A percentile compares a stretch with the other conserved stretches of the same genome.
These are phyloP conservation scores for Piscicola geometra DNA, from an alignment of 2,888 invertebrate species.

Conservation along the genomic window DNA sequence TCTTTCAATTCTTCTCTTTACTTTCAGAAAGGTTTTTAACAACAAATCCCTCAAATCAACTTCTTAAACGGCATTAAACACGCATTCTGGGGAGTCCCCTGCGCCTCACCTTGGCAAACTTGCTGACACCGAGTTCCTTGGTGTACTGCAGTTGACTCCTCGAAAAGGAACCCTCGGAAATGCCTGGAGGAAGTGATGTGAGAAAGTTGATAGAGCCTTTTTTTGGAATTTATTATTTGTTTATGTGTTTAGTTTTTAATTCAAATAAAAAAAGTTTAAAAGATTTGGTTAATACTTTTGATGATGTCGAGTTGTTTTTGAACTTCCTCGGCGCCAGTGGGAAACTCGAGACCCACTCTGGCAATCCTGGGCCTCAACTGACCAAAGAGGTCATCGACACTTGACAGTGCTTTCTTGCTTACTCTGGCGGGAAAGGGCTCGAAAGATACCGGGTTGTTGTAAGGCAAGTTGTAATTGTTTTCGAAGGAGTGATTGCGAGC, in stretches of 20 bases:
- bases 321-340: neutral
- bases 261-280: neutral
- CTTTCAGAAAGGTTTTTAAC: no score
- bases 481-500: slow-evolving; percentile 33
- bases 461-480: slow-evolving; percentile 21
- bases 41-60: no score
- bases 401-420: slow-evolving; percentile 11
- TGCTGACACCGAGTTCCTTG: slow-evolving; percentile 74
- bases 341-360: neutral
- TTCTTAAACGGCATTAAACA: no score
- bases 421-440: slow-evolving; percentile 52
- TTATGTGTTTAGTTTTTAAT: neutral
- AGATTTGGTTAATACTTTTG: slow-evolving; percentile 3
- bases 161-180: slow-evolving; percentile 7
- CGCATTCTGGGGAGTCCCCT: no score
- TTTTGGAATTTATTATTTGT: neutral
- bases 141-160: slow-evolving; percentile 73
- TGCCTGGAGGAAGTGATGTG: no score
- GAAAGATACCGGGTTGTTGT: slow-evolving; percentile 42
- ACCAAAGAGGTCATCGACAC: neutral
- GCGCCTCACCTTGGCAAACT: slow-evolving; percentile 73
- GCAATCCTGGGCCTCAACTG: slow-evolving; percentile 34
- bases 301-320: slow-evolving; percentile 3
- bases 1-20: no score
- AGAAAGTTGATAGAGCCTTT: no score